Evolutionary conservation across 2,888 invertebrate genomes (phyloP), one percentile per base, ranked within the genome.

Genomic region (Coelopa pilipes): DNA sequence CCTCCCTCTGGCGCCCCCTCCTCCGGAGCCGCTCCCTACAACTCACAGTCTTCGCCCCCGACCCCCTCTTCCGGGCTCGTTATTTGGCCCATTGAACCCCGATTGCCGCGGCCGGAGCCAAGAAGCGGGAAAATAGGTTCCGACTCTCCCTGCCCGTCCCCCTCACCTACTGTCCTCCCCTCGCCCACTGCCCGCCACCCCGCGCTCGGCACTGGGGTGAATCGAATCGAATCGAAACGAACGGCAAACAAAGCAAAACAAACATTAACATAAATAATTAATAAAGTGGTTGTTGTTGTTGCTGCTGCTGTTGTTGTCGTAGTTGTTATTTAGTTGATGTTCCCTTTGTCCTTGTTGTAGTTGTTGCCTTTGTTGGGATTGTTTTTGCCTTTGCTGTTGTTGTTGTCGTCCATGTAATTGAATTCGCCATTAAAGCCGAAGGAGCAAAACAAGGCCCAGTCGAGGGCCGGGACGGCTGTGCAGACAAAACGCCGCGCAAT

Each of bases 401-500:
- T 80, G 75, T 76, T 78, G 76, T 66, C 66, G 63, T 69, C 62
- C 12, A 70, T 72, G 53, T 70, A 68, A 19, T 71, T 73, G 69
- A 50, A 68, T 65, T 53, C 63, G n/a, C 68, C 71, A 67, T 70
- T 66, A 45, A 60, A 72, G 34, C 34, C 34, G 34, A 34, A 34
- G 34, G 34, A 75, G 70, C 70, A 74, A 59, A 59, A 47, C 21
- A 66, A 66, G 50, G 24, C 21, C 24, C 50, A 15, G 34, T 21
- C 34, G 24, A 34, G 24, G 53, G 15, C 21, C 13, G n/a, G 62
- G 62, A 62, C 62, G 62, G 12, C 19, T 13, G 13, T n/a, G 45
- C n/a, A 74, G 74, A 76, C 73, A 75, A 70, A 73, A 74, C 66
- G 63, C 68, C 67, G 57, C 45, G 62, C 76, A 81, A 83, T 83